These are phyloP conservation scores for Nymphalis c-album DNA, from an alignment of 2,888 invertebrate genomes.

Conservation along the genomic window DNA sequence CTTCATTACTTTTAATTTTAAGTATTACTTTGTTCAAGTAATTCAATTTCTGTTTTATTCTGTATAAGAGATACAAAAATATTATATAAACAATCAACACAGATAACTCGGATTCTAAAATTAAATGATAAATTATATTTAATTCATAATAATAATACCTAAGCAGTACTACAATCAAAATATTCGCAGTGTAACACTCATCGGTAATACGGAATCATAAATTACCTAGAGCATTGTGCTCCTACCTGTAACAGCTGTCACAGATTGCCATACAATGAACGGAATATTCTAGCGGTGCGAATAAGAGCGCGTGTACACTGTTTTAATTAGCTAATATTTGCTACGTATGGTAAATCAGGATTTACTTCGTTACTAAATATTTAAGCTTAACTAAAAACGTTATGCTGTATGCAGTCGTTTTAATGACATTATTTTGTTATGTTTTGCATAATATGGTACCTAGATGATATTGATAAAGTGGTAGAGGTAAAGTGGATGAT, in stretches of 20 bases:
- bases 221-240: slow-evolving; percentile 21
- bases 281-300: slow-evolving; percentile 26
- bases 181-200: slow-evolving; percentile 20
- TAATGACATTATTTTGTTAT: slow-evolving; percentile 7
- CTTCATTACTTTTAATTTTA: no score
- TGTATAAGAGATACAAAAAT: background rate
- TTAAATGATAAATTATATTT: background rate
- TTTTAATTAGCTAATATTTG: slow-evolving; percentile 22
- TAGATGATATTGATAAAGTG: no score
- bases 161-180: slow-evolving; percentile 19
- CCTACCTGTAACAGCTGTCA: slow-evolving; percentile 25
- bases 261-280: slow-evolving; percentile 31
- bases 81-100: background rate
- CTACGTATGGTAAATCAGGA: slow-evolving; percentile 16
- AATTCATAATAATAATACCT: slow-evolving; percentile 9
- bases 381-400: slow-evolving; percentile 11
- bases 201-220: slow-evolving; percentile 26
- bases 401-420: slow-evolving; percentile 6
- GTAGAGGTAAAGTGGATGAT: no score
- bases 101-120: background rate
- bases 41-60: no score
- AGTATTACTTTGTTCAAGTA: no score
- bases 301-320: slow-evolving; percentile 27
- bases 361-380: slow-evolving; percentile 16
- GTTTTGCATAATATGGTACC: no score